Base-by-base conservation (phyloP, 2,888 invertebrate species). In the Diploptera punctata region DNA sequence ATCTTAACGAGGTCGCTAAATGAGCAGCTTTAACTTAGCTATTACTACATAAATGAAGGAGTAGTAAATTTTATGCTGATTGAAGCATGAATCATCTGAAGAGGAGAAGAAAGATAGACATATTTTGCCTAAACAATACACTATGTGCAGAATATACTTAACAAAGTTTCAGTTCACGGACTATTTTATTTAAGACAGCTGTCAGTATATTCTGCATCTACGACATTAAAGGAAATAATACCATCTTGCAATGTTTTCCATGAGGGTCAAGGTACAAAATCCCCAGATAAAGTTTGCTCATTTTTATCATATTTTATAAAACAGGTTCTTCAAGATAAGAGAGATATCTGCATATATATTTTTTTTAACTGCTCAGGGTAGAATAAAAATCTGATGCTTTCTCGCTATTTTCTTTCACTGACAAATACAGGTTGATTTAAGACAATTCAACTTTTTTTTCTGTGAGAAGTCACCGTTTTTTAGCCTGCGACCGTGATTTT, bases 181-280 rank as follows among this genome's bases (percentile, higher is more conserved):
- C 54, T 73, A 7, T 74, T 60, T 47, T 73, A 73, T 38, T 60
- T 74, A 52, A 21, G 72, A 18, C 72, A 73, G 29, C 68, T 72
- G 67, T 74, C 16, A 71, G 47, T 47, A 18, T 71, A 33, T 74
- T 74, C 49, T 47, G 70, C 29, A 67, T 74, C 21, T 52, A 60
- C 47, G n/a, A 72, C 52, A 70, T 72, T 52, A 69, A 68, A 52
- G 21, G 54, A 18, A 70, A 65, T 16, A 67, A 13, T 31, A 47
- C 54, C 21, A 67, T 10, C 21, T 54, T 72, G 26, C 72, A 62
- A n/a, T 24, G 60, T 74, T 9, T 70, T 72, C 60, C 70, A 72
- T 67, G 72, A 74, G 70, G 72, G 72, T 13, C 44, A 74, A 10
- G 70, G 72, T 29, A 61, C 38, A 47, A 72, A 74, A 47, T 70